Percentiles rank a stretch among this genome's conserved stretches.
phyloP scores from a whole-genome alignment of 2,888 invertebrate species.

The Serripes groenlandicus region DNA sequence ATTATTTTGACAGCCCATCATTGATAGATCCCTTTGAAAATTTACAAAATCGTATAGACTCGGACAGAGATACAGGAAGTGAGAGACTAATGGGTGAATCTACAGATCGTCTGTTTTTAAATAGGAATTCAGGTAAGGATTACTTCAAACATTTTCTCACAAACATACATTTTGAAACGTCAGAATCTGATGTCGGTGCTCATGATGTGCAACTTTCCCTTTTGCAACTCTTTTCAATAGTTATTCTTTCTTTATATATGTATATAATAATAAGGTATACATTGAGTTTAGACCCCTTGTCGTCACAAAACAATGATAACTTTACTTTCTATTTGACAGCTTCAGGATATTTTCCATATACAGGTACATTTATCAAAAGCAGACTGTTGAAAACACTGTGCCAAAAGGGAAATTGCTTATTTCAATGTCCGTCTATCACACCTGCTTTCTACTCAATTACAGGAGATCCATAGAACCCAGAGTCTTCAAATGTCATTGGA shows the following conservation, averaged over 20 bases:
- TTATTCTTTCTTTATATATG: too few species aligned
- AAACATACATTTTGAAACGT: not conserved
- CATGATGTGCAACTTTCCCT: not conserved
- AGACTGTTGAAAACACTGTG: too few species aligned
- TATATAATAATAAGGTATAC: too few species aligned
- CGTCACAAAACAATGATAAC: not conserved
- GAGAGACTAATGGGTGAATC: constrained; percentile 58
- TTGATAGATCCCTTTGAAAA: constrained; percentile 74
- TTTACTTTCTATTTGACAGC: too few species aligned
- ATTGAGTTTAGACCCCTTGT: not conserved
- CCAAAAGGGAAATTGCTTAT: too few species aligned
- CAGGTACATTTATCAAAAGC: too few species aligned
- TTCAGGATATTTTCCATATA: too few species aligned
- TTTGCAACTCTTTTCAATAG: too few species aligned
- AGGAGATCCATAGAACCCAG: too few species aligned
- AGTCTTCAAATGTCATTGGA: too few species aligned
- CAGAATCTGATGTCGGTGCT: not conserved
- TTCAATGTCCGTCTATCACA: too few species aligned
- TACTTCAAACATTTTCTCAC: not conserved
- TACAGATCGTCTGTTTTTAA: constrained; percentile 32
- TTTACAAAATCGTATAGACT: constrained; percentile 64
- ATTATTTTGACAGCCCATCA: constrained; percentile 61
- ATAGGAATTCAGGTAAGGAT: not conserved
- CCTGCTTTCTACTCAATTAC: too few species aligned
- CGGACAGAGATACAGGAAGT: constrained; percentile 42